Conservation (phyloP, 2,888 invertebrate species). For the Liodrosophila aerea region DNA sequence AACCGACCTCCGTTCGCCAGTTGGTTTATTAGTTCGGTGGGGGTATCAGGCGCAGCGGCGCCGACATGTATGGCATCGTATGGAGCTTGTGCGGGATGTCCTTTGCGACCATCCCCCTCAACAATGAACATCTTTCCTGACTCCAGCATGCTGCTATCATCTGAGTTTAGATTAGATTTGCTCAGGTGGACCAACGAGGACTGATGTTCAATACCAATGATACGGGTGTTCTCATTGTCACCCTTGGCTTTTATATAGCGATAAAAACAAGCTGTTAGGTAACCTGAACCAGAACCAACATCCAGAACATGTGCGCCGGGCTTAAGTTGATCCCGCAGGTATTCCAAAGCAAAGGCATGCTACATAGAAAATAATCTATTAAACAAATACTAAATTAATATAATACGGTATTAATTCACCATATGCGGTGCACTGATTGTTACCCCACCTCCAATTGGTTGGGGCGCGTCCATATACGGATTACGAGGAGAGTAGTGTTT, state of each 20-base stretch:
- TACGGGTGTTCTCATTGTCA: constrained; percentile 83
- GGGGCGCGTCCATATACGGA: constrained; percentile 95
- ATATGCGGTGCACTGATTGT: constrained; percentile 98
- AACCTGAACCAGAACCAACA: constrained; percentile 97
- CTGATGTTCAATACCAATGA: constrained; percentile 96
- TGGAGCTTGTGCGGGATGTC: constrained; percentile 89
- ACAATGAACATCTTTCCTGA: constrained; percentile 87
- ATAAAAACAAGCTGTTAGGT: constrained; percentile 95
- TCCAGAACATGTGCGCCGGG: constrained; percentile 92
- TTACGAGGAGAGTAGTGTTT: constrained; percentile 89
- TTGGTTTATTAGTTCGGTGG: constrained; percentile 86
- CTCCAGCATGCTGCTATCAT: constrained; percentile 87
- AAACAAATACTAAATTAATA: not conserved
- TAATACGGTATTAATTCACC: constrained; percentile 84
- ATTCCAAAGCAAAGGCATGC: constrained; percentile 96
- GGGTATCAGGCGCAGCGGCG: constrained; percentile 91
- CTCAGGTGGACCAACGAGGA: constrained; percentile 90
- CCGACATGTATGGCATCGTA: constrained; percentile 97
- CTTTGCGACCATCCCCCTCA: constrained; percentile 95
- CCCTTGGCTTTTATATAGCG: constrained; percentile 87
- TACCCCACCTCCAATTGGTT: constrained; percentile 96
- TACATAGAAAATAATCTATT: constrained; percentile 72
- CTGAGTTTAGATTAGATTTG: constrained; percentile 88
- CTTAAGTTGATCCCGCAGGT: constrained; percentile 89
- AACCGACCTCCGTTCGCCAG: constrained; percentile 89